Percentiles rank a stretch among this genome's conserved stretches.
Conservation (phyloP, 2,888 invertebrate species). For the Sceliomorpha sp. region DNA sequence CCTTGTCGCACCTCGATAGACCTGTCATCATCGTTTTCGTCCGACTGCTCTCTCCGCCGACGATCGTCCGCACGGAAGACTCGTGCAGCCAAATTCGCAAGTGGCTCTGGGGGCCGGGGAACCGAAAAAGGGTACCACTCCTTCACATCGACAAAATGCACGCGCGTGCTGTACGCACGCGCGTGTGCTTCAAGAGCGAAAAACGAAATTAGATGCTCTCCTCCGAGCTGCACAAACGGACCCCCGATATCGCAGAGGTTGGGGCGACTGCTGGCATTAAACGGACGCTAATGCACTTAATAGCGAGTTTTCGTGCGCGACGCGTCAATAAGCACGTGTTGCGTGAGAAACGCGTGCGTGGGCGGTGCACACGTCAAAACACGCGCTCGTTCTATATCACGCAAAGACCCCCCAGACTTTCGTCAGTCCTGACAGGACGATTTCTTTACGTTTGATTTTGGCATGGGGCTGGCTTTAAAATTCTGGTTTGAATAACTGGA, state of each 20-base stretch:
- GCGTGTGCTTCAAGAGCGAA: constrained; percentile 43
- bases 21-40: too few species aligned
- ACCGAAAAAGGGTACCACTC: too few species aligned
- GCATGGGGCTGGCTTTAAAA: too few species aligned
- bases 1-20: too few species aligned
- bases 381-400: constrained; percentile 57
- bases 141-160: constrained; percentile 10
- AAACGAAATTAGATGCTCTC: constrained; percentile 57
- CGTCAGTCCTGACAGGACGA: neutral
- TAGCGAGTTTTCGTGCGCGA: constrained; percentile 73
- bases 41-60: too few species aligned
- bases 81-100: too few species aligned
- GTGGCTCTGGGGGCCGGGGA: too few species aligned
- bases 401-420: constrained; percentile 39
- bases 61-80: too few species aligned
- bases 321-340: constrained; percentile 62
- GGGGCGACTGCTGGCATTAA: constrained; percentile 62
- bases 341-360: constrained; percentile 70
- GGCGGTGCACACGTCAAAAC: constrained; percentile 75
- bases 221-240: constrained; percentile 23
- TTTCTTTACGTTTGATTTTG: too few species aligned
- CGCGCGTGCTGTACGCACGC: constrained; percentile 30
- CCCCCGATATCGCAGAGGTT: constrained; percentile 16
- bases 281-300: constrained; percentile 77
- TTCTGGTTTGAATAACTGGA: too few species aligned